A percentile compares a stretch with the other conserved stretches of the same genome.
Conservation (phyloP, 2,888 invertebrate species). For the Dione juno region DNA sequence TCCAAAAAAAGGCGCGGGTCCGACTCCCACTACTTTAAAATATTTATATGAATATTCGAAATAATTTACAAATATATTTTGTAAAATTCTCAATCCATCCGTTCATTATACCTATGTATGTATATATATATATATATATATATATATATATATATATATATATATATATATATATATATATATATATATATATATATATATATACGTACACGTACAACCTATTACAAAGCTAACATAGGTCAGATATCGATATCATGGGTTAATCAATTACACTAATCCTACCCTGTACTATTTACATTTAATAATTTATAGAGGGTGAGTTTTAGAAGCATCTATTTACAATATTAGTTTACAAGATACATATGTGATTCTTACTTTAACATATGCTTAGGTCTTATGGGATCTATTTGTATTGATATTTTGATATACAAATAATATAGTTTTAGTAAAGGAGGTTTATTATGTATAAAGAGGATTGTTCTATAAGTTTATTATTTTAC, state of each 20-base stretch:
- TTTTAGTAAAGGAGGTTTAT: background rate
- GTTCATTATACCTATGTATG: too few relatives aligned
- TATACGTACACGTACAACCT: too few relatives aligned
- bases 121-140: too few relatives aligned
- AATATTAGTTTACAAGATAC: background rate
- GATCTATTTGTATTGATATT: slow-evolving; percentile 8
- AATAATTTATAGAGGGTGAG: slow-evolving; percentile 5
- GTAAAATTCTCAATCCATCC: too few relatives aligned
- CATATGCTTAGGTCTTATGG: slow-evolving; percentile 13
- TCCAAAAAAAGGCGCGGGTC: too few relatives aligned
- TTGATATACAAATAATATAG: slow-evolving; percentile 6
- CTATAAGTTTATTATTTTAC: too few relatives aligned
- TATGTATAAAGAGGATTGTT: background rate
- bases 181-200: too few relatives aligned
- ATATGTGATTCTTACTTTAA: slow-evolving; percentile 1
- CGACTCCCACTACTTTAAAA: too few relatives aligned
- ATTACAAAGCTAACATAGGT: background rate
- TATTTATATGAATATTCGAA: too few relatives aligned
- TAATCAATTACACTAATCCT: slow-evolving; percentile 5
- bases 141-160: too few relatives aligned
- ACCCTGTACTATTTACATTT: slow-evolving; percentile 15
- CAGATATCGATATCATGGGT: background rate
- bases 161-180: too few relatives aligned
- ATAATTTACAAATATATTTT: too few relatives aligned
- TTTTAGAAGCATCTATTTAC: slow-evolving; percentile 10